Evolutionary conservation across 2,113 vertebrate species (phyloP), one percentile per base, ranked within the genome.

Genomic region (Strix uralensis): DNA sequence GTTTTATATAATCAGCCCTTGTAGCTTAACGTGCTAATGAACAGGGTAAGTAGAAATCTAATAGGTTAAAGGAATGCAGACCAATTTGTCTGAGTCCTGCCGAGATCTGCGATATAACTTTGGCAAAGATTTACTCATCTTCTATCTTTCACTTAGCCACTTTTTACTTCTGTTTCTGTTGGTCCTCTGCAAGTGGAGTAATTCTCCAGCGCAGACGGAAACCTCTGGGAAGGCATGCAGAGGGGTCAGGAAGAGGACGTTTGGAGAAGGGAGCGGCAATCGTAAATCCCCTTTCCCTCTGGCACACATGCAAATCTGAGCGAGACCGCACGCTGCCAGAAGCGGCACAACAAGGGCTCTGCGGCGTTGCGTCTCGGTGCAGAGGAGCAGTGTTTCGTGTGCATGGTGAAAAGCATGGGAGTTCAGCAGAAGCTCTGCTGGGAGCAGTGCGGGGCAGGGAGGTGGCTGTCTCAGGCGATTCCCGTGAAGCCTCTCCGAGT

Each of bases 41-140:
- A 44, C 62, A 91, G 67, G 84, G 77, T 87, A 81, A 92, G 92
- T 59, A 92, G 87, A 82, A 97, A 94, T 85, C 49, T 92, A 75
- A 81, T 80, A 82, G 29, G 90, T 91, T 91, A 88, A 92, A 97
- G 91, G 91, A 95, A 95, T 80, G 74, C 94, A 87, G 91, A 90
- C 86, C 81, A 92, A 88, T 97, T 95, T 94, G 86, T 95, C 92
- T 71, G 84, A 95, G 89, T 71, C 92, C 95, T 95, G 94, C 80
- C 95, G 92, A 94, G 89, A 95, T 75, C 89, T 77, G 65, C 10
- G 10, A 32, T 79, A 8, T 70, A 85, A 87, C 66, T 95, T 95
- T 71, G 44, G 42, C 70, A 80, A 81, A 80, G 91, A 58, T 89
- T 85, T 96, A 85, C 66, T 84, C 57, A 27, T 59, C 69, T 61